These are phyloP conservation scores for Notechis scutatus DNA, from an alignment of 2,113 vertebrate species.

Conservation along the genomic window DNA sequence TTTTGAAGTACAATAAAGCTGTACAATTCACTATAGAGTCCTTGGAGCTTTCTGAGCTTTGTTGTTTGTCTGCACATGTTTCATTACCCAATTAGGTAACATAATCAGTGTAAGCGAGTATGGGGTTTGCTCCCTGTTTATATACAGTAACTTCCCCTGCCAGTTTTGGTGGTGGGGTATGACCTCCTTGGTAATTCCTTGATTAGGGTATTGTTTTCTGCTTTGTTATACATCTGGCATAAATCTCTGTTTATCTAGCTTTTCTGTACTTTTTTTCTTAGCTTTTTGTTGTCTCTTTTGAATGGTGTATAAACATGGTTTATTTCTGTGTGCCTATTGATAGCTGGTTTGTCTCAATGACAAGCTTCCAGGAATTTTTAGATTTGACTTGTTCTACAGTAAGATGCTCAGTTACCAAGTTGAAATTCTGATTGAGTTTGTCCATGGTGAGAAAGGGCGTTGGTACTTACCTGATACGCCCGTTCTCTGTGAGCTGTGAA, in stretches of 20 bases:
- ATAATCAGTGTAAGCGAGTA: neutral
- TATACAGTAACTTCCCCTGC: neutral
- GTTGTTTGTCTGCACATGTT: neutral
- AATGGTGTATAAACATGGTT: neutral
- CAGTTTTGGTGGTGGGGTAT: neutral
- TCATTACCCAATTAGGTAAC: neutral
- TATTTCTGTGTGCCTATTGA: neutral
- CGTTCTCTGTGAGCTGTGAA: no score
- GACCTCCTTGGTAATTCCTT: neutral
- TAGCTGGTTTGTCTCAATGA: neutral
- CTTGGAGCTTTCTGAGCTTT: neutral
- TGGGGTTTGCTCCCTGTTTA: neutral
- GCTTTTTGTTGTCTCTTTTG: neutral
- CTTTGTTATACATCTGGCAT: neutral
- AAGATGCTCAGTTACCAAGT: neutral
- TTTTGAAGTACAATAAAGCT: conserved; percentile 45
- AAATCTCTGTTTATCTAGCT: neutral
- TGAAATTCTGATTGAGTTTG: neutral
- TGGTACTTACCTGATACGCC: no score
- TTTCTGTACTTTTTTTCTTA: neutral
- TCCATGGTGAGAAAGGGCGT: neutral
- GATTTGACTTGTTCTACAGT: neutral
- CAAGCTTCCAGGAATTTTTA: neutral
- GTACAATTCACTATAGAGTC: conserved; percentile 22
- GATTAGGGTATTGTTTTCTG: neutral